Evolutionary conservation across 2,113 vertebrate species (phyloP).

Genomic region (Orycteropus afer): DNA sequence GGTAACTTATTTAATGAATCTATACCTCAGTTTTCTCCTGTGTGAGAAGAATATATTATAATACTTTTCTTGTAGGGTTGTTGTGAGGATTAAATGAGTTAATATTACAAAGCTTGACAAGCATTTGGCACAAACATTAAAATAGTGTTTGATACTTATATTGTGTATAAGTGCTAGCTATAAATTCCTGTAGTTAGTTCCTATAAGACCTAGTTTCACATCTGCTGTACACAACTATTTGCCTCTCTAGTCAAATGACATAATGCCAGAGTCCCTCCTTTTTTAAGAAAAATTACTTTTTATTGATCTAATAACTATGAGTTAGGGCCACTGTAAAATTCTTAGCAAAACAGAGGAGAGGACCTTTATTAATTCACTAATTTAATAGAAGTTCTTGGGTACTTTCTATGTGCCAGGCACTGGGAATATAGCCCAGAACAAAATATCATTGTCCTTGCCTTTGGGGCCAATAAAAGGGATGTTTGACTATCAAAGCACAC

Average conservation of each 20-base stretch:
- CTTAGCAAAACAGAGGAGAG: background rate
- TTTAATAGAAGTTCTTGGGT: background rate
- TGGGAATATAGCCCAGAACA: background rate
- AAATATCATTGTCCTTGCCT: background rate
- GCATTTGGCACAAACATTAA: too few relatives aligned
- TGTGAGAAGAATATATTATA: background rate
- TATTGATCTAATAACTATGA: background rate
- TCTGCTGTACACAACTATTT: background rate
- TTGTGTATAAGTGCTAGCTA: background rate
- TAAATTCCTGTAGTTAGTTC: background rate
- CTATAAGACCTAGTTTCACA: background rate
- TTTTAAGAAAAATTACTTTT: conserved; percentile 8
- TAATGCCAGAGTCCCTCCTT: background rate
- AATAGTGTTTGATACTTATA: background rate
- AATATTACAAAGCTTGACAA: background rate
- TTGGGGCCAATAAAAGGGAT: background rate
- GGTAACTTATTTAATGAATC: background rate
- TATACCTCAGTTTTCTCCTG: background rate
- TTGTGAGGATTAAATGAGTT: background rate
- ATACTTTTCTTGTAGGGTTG: background rate
- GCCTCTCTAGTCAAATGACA: background rate
- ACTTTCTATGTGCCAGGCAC: background rate
- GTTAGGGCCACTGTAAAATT: background rate
- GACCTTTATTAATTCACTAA: background rate
- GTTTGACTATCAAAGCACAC: background rate